Percentiles rank a stretch among this genome's conserved stretches.
Evolutionary conservation across 2,113 vertebrate species (phyloP).

Genomic region (Toxotes jaculatrix): DNA sequence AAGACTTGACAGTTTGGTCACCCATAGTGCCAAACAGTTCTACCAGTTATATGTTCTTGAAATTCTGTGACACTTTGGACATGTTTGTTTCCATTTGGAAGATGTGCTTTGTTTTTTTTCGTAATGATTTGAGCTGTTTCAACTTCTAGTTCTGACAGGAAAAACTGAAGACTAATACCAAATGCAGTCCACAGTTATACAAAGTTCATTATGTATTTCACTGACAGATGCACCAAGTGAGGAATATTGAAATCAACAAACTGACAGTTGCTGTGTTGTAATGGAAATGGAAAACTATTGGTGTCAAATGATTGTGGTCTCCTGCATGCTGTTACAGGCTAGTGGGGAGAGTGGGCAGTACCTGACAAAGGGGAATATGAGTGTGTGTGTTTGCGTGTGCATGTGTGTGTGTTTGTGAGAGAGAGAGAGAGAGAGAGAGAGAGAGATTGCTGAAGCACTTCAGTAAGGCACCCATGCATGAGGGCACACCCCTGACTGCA

Average conservation of each 20-base stretch:
- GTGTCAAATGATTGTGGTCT: constrained; percentile 44
- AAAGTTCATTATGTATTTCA: constrained; percentile 6
- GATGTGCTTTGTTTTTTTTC: not conserved
- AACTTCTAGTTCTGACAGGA: not conserved
- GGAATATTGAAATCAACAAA: not conserved
- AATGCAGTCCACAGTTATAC: not conserved
- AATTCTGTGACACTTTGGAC: not conserved
- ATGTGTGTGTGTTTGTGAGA: constrained; percentile 5
- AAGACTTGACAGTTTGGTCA: constrained; percentile 29
- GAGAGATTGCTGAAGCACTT: not conserved
- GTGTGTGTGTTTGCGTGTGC: constrained; percentile 15
- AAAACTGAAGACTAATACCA: constrained; percentile 1
- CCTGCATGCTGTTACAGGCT: constrained; percentile 16
- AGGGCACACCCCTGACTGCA: constrained; percentile 49
- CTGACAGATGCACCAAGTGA: not conserved
- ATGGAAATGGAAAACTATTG: constrained; percentile 59
- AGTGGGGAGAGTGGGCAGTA: constrained; percentile 1
- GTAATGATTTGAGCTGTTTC: constrained; percentile 3
- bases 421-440: not conserved
- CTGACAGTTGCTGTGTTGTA: constrained; percentile 20
- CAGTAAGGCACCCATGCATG: constrained; percentile 31
- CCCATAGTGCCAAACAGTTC: not conserved
- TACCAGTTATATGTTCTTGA: not conserved
- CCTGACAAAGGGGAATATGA: constrained; percentile 15
- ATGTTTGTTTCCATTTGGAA: not conserved